A percentile compares a stretch with the other conserved stretches of the same genome.
phyloP scores from a whole-genome alignment of 2,113 vertebrate species.

The Dipodomys ordii region DNA sequence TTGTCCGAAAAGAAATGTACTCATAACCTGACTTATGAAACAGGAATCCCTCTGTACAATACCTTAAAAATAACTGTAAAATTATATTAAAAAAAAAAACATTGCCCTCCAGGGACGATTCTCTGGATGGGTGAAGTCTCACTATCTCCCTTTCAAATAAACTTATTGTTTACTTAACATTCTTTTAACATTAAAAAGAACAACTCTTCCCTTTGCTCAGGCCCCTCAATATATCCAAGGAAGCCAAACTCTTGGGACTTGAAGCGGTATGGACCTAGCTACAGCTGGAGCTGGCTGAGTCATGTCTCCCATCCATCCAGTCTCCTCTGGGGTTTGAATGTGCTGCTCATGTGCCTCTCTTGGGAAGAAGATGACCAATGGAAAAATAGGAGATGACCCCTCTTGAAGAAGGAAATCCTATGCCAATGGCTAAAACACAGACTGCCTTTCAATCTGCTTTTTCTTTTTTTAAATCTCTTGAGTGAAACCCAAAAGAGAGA shows the following conservation, averaged over 20 bases:
- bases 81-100: no score
- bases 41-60: no score
- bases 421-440: constrained; percentile 47
- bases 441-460: constrained; percentile 19
- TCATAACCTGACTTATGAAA: no score
- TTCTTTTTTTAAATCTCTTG: background rate
- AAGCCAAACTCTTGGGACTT: constrained; percentile 43
- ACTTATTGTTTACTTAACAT: no score
- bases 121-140: no score
- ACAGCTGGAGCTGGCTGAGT: constrained; percentile 75
- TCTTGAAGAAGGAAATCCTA: background rate
- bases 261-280: constrained; percentile 57
- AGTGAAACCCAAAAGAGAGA: background rate
- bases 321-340: constrained; percentile 57
- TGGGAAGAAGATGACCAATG: constrained; percentile 55
- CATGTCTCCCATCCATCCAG: constrained; percentile 68
- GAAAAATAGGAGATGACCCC: constrained; percentile 7
- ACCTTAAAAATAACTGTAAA: no score
- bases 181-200: no score
- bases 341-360: constrained; percentile 50
- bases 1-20: no score
- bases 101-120: no score
- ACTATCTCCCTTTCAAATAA: no score
- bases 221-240: background rate
- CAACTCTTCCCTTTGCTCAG: background rate